phyloP scores from a whole-genome alignment of 2,888 invertebrate species.

The Tiliacea aurago region DNA sequence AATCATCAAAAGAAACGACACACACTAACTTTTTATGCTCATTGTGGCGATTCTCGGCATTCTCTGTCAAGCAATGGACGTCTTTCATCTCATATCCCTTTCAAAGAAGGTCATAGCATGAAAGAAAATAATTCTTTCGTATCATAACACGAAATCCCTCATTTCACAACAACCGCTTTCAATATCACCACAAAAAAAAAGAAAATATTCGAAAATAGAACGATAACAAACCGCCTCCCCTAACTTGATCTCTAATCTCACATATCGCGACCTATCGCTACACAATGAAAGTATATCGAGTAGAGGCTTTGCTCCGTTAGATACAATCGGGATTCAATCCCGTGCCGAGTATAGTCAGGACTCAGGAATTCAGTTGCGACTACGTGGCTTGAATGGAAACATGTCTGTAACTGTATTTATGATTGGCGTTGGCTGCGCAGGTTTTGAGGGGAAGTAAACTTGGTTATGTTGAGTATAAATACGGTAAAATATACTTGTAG shows the following conservation, averaged over 20 bases:
- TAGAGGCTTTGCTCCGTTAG: constrained; percentile 36
- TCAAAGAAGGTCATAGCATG: not conserved
- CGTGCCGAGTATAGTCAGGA: constrained; percentile 34
- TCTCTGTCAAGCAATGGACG: not conserved
- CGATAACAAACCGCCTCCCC: constrained; percentile 20
- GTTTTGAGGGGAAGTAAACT: not conserved
- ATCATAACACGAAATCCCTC: not conserved
- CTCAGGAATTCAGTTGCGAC: constrained; percentile 45
- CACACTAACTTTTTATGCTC: not conserved
- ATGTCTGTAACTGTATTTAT: constrained; percentile 36
- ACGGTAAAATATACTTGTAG: not conserved
- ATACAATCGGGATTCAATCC: constrained; percentile 63
- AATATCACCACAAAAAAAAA: not conserved
- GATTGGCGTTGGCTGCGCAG: constrained; percentile 17
- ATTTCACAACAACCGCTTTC: not conserved
- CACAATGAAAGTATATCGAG: constrained; percentile 55
- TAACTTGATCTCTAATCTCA: constrained; percentile 40
- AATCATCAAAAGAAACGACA: not conserved
- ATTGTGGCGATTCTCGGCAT: not conserved
- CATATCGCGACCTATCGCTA: constrained; percentile 36
- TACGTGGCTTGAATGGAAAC: constrained; percentile 58
- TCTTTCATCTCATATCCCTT: not conserved
- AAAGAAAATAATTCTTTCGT: not conserved
- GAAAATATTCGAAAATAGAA: constrained; percentile 23
- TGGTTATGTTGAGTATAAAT: constrained; percentile 3